Evolutionary conservation across 1,140 invertebrate genomes (phyloP), one percentile per base, ranked within the genome.

Genomic region (Drosophila chauvacae): DNA sequence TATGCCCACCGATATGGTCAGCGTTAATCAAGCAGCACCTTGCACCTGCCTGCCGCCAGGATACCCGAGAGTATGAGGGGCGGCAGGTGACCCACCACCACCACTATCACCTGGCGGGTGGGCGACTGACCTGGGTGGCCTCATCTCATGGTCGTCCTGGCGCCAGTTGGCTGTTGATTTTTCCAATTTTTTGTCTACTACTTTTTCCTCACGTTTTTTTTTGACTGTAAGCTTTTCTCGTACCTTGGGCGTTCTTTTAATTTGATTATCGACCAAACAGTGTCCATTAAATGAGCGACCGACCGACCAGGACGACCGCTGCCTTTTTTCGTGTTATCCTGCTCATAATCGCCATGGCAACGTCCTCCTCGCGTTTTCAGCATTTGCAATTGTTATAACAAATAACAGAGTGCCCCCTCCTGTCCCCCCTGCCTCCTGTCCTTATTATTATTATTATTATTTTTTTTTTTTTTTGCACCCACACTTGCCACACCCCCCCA

Each of bases 191-290:
- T 23, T n/a, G n/a, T 45, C 9, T 13, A 18, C 30, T n/a, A 33
- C 14, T 23, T 0, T 18, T 7, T n/a, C n/a, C 39, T 58, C 33
- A 14, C 13, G 4, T 4, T 20, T 10, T 33, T 16, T 66, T 60
- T 44, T 26, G 6, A 23, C 48, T 64, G 33, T 2, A 23, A 55
- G 61, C 47, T 37, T 47, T 50, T 30, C 30, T 23, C 13, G 63
- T 68, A 47, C 50, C 68, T 60, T 71, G 53, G 44, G 59, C 33
- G 26, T 61, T 74, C 72, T 77, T 74, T 90, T 88, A 91, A 91
- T 91, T 91, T 91, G 90, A 91, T 91, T 91, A 91, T 91, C 90
- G 90, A 91, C 90, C 90, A 91, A 91, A 91, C 90, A 84, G 68
- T 91, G 90, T 83, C 91, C 90, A 91, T 91, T 91, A 84, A 84